Conservation (phyloP, 1,140 invertebrate species). For the Zaprionus tsacasi region DNA sequence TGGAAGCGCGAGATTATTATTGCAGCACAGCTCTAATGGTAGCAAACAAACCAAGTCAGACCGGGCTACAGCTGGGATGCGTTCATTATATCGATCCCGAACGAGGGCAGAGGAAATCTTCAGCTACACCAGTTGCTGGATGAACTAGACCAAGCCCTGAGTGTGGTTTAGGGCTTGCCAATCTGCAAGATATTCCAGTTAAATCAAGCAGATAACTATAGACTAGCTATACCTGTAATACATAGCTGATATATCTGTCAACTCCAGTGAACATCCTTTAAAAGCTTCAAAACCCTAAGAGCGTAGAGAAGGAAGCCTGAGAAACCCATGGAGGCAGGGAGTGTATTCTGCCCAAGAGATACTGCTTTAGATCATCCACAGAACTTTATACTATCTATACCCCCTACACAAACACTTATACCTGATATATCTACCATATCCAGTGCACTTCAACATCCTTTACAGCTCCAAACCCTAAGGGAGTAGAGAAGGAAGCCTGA, state of each 20-base stretch:
- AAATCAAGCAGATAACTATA: background rate
- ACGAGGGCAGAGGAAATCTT: constrained; percentile 1
- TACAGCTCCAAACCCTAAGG: too few species aligned
- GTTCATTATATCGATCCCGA: background rate
- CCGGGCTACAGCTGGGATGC: background rate
- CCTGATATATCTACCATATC: background rate
- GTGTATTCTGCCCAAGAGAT: too few species aligned
- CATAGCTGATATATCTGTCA: background rate
- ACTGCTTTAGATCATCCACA: background rate
- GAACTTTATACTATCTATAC: background rate
- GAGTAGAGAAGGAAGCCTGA: too few species aligned
- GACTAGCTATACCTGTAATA: background rate
- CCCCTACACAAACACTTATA: too few species aligned
- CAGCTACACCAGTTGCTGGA: background rate
- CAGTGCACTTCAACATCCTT: background rate
- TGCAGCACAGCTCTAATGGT: constrained; percentile 30
- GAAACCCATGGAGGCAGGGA: too few species aligned
- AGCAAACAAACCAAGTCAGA: constrained; percentile 10
- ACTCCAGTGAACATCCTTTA: background rate
- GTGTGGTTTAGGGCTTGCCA: background rate
- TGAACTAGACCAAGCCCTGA: background rate
- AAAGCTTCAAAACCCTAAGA: too few species aligned
- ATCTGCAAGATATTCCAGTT: background rate
- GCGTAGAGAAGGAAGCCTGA: too few species aligned
- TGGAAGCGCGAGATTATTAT: constrained; percentile 8